Conservation (phyloP, 2,888 invertebrate species). For the Meteorus cinctellus region DNA sequence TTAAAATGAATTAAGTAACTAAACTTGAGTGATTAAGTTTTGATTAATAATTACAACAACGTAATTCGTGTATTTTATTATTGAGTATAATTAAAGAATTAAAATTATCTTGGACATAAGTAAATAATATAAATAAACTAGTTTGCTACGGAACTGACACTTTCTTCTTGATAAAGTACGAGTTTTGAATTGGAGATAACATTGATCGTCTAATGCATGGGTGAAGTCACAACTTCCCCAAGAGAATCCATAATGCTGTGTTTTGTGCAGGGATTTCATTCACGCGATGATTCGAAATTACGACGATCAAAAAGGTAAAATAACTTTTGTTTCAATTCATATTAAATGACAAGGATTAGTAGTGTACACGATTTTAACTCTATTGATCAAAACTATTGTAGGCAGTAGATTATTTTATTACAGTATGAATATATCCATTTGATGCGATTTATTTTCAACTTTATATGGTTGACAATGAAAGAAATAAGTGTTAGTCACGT, state of each 20-base stretch:
- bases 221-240: conserved; percentile 60
- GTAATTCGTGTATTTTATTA: no score
- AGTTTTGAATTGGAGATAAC: background rate
- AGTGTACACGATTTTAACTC: background rate
- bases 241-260: conserved; percentile 79
- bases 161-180: background rate
- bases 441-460: conserved; percentile 1
- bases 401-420: background rate
- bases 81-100: no score
- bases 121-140: no score
- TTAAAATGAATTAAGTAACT: no score
- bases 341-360: background rate
- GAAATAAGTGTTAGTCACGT: background rate
- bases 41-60: no score
- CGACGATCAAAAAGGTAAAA: conserved; percentile 66
- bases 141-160: background rate
- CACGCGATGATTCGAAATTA: conserved; percentile 64
- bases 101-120: no score
- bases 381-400: background rate
- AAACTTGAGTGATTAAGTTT: no score
- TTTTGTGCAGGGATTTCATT: conserved; percentile 81
- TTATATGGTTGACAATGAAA: background rate
- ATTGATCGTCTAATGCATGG: conserved; percentile 57
- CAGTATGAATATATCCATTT: background rate
- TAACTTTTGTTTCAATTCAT: background rate